Base-by-base conservation (phyloP, 1,140 invertebrate species). In the Ips typographus region DNA sequence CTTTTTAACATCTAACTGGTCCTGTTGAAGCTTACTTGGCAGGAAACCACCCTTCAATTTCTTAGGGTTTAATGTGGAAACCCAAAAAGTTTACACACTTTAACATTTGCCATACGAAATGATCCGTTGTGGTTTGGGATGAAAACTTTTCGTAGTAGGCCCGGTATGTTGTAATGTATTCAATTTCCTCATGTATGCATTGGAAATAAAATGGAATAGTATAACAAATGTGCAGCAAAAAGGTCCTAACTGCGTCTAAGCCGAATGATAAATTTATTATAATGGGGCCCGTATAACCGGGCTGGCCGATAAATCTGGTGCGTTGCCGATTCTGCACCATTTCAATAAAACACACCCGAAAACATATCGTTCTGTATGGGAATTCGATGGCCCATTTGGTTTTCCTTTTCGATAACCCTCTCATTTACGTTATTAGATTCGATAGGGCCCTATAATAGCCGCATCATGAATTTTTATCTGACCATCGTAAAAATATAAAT, bases 261-360 rank as follows among this genome's bases (percentile, higher is more conserved):
- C 69, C 73, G 71, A 76, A 74, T 72, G 75, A 75, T 75, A 76
- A 72, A 76, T 76, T 76, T 76, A 76, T 76, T 75, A 74, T 76
- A 73, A 74, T 75, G 56, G 69, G 71, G n/a, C n/a, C 67, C 52
- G 37, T 55, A 53, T 56, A 42, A 8, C 40, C 37, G 55, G 42
- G 43, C 41, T 40, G 56, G 43, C 58, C 70, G 47, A 72, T 74
- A 74, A 74, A 74, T 74, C 70, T 70, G 64, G 68, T 69, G 58
- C 66, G 65, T 74, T 65, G 61, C 60, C 65, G 65, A 71, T 70
- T 63, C 52, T 40, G 40, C 22, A 43, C 56, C 56, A 65, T 65
- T 65, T 65, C 62, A 53, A 55, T 65, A 65, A 65, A 65, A 65
- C 62, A 53, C 47, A 56, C 62, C 8, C n/a, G 62, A 55, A 65